Evolutionary conservation across 2,888 invertebrate genomes (phyloP), one percentile per base, ranked within the genome.

Genomic region (Tachina fera): DNA sequence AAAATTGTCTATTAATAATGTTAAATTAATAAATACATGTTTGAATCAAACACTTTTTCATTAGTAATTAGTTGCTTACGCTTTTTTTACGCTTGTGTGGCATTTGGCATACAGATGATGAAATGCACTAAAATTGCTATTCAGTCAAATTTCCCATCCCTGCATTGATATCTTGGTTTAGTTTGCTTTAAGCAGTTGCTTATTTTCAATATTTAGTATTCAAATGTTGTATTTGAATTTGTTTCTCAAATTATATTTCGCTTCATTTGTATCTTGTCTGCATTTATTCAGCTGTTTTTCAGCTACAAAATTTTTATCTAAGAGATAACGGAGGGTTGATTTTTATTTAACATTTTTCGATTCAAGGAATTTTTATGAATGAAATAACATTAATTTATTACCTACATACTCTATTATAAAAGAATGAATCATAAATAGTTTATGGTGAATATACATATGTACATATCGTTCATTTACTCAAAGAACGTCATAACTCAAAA

Each of bases 181-280:
- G 31, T 58, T 65, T 56, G 31, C 47, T 61, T 19, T 43, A 45
- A 10, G 41, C 41, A 45, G 61, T 67, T 76, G 56, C 67, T 67
- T 76, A 61, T 70, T 70, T 61, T 51, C 60, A 78, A 82, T 63
- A 74, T 41, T 67, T 53, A 71, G 47, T 39, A 58, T 65, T 70
- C 43, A 71, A 71, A 43, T 65, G 49, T 71, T 71, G 60, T 60
- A 41, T 68, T 77, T 31, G 14, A 65, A 61, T 77, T 51, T 11
- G 11, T 41, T 58, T 67, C 56, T 67, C 47, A 51, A 5, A 8
- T 65, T 63, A 65, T 70, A 76, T 76, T 82, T 70, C 53, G 19
- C 70, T 13, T 58, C 16, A 22, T 39, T 63, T 82, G 19, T 56
- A 13, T 70, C 47, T 56, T 65, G 61, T 67, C 19, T 53, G 19